A percentile compares a stretch with the other conserved stretches of the same genome.
Evolutionary conservation across 1,140 invertebrate genomes (phyloP).

Genomic region (Tetraneura akinire): DNA sequence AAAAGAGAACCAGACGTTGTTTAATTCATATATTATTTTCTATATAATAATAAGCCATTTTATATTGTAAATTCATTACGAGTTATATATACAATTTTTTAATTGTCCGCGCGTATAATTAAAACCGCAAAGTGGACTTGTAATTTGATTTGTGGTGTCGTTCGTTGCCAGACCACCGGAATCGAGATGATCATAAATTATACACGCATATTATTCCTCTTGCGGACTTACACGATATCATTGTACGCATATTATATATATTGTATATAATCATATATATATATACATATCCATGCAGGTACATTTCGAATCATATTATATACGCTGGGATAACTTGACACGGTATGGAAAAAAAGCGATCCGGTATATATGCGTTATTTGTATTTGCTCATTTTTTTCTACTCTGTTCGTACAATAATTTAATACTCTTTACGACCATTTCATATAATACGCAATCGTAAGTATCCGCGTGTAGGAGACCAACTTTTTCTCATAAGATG

Average conservation of each 20-base stretch:
- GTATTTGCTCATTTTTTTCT: conserved; percentile 4
- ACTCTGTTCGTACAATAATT: background rate
- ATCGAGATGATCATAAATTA: conserved; percentile 48
- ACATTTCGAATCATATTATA: no score
- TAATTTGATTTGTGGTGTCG: conserved; percentile 49
- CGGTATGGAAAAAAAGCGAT: background rate
- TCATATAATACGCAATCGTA: no score
- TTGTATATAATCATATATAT: no score
- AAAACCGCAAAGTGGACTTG: conserved; percentile 44
- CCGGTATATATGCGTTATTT: background rate
- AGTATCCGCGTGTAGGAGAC: background rate
- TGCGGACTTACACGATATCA: background rate
- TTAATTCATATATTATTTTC: conserved; percentile 41
- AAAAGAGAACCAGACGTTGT: conserved; percentile 43
- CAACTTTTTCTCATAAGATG: background rate
- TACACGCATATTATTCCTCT: background rate
- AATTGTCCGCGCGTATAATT: conserved; percentile 45
- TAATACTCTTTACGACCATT: background rate
- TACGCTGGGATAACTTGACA: background rate
- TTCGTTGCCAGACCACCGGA: conserved; percentile 42
- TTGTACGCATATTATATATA: background rate
- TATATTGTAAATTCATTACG: conserved; percentile 51
- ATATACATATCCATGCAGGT: no score
- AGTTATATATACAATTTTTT: conserved; percentile 30
- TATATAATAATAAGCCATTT: conserved; percentile 24